A percentile compares a stretch with the other conserved stretches of the same genome.
Conservation (phyloP, 2,888 invertebrate species). For the Pseudanteris insignis region DNA sequence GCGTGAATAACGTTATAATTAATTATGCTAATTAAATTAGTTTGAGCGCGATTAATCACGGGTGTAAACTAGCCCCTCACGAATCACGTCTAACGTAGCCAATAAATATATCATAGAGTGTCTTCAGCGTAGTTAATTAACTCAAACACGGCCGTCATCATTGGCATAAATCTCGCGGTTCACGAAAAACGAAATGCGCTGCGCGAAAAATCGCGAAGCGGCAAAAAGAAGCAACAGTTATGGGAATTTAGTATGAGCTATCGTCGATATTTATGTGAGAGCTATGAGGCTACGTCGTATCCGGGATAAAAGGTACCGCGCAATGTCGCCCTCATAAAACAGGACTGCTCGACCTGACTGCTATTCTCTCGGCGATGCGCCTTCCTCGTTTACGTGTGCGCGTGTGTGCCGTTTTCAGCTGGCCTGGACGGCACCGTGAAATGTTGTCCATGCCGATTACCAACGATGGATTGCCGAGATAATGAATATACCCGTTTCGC, state of each 20-base stretch:
- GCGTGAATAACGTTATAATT: too few relatives aligned
- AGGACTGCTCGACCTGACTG: constrained; percentile 42
- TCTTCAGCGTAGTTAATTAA: constrained; percentile 11
- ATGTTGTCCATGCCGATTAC: constrained; percentile 58
- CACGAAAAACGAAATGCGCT: constrained; percentile 21
- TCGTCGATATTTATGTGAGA: constrained; percentile 51
- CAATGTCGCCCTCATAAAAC: constrained; percentile 58
- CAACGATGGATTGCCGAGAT: constrained; percentile 58
- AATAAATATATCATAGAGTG: constrained; percentile 14
- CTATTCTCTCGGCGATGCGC: constrained; percentile 38
- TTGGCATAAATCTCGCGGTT: constrained; percentile 7
- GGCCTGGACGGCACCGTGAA: constrained; percentile 49
- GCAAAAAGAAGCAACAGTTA: constrained; percentile 21
- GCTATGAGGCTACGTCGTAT: constrained; percentile 45
- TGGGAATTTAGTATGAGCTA: constrained; percentile 39
- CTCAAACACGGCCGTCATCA: constrained; percentile 3
- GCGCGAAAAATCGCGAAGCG: constrained; percentile 5
- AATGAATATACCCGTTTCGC: constrained; percentile 56
- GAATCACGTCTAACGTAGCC: constrained; percentile 8
- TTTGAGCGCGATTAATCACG: background rate
- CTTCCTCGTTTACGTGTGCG: constrained; percentile 45
- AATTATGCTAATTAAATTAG: background rate
- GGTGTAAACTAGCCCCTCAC: background rate
- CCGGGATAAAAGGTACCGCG: constrained; percentile 57
- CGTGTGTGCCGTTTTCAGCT: constrained; percentile 34